Conservation (phyloP, 1,140 invertebrate species). For the Riptortus pedestris region DNA sequence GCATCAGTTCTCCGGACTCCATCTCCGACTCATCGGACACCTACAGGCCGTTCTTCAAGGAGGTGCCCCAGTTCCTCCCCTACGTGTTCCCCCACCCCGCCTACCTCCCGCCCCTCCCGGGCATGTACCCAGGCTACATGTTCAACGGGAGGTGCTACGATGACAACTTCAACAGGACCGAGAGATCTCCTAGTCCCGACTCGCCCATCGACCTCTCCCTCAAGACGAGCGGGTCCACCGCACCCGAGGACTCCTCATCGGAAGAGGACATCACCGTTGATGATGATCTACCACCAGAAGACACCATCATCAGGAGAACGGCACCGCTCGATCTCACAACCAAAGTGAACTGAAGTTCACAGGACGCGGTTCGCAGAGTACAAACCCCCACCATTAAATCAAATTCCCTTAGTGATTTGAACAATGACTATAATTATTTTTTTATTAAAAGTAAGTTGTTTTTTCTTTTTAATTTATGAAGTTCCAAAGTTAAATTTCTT, state of each 20-base stretch:
- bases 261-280: slow-evolving; percentile 17
- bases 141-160: slow-evolving; percentile 7
- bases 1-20: slow-evolving; percentile 18
- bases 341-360: slow-evolving; percentile 13
- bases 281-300: slow-evolving; percentile 16
- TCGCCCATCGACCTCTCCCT: slow-evolving; percentile 29
- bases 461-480: no score
- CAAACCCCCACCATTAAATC: background rate
- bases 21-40: slow-evolving; percentile 21
- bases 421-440: no score
- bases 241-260: background rate
- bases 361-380: background rate
- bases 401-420: background rate
- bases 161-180: slow-evolving; percentile 13
- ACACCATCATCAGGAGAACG: slow-evolving; percentile 9
- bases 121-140: background rate
- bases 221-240: slow-evolving; percentile 11
- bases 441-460: no score
- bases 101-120: slow-evolving; percentile 25
- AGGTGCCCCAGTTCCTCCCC: background rate
- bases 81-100: slow-evolving; percentile 21
- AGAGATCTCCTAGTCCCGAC: slow-evolving; percentile 10
- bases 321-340: slow-evolving; percentile 27
- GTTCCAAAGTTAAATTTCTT: no score
- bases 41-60: background rate